Evolutionary conservation across 2,888 invertebrate species (phyloP).

Genomic region (Galeruca laticollis): DNA sequence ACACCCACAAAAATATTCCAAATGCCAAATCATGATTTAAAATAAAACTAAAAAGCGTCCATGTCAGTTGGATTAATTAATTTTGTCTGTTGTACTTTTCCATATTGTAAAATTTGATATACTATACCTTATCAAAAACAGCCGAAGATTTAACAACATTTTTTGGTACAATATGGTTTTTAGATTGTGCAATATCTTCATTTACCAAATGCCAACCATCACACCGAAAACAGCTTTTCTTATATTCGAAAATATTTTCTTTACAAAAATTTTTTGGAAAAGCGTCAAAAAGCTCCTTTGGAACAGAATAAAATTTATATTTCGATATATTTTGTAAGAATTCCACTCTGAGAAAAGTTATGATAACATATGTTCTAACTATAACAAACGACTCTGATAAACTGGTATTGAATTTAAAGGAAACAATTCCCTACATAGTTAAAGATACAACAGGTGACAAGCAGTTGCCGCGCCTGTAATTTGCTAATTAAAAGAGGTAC

Average conservation of each 20-base stretch:
- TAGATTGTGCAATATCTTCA: conserved; percentile 17
- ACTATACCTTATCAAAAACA: conserved; percentile 28
- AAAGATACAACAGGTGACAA: no score
- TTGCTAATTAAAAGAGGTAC: no score
- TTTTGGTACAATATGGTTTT: conserved; percentile 31
- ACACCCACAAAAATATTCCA: background rate
- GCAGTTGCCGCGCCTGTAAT: no score
- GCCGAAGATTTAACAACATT: conserved; percentile 28
- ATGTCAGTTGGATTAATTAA: no score
- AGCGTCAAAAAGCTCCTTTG: conserved; percentile 35
- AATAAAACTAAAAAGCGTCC: no score
- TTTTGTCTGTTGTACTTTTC: conserved; percentile 3
- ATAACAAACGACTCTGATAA: no score
- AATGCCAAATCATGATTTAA: background rate
- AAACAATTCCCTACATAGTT: no score
- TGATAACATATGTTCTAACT: background rate
- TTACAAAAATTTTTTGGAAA: conserved; percentile 15
- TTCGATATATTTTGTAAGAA: background rate
- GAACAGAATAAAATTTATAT: conserved; percentile 4
- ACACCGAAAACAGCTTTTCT: conserved; percentile 21
- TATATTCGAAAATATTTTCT: conserved; percentile 1
- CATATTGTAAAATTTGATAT: background rate
- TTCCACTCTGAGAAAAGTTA: background rate
- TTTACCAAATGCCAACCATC: conserved; percentile 24
- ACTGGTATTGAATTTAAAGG: no score